Conservation (phyloP, 2,888 invertebrate species). For the Chirona hameri region DNA sequence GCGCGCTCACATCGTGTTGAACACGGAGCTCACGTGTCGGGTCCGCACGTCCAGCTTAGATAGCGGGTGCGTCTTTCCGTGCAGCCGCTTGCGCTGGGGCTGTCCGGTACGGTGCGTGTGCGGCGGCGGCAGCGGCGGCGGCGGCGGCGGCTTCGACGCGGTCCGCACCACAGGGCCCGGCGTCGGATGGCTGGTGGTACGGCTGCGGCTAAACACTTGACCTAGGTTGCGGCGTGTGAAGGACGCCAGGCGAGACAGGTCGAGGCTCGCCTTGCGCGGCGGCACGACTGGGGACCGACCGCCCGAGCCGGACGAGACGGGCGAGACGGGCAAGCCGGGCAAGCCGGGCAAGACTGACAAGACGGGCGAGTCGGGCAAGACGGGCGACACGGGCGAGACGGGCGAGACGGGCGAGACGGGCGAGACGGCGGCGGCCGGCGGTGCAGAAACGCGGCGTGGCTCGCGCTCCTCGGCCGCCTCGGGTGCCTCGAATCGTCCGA, state of each 20-base stretch:
- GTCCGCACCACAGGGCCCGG: slow-evolving; percentile 25
- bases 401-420: slow-evolving; percentile 56
- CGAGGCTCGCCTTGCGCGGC: slow-evolving; percentile 46
- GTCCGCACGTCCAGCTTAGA: slow-evolving; percentile 64
- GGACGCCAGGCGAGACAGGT: slow-evolving; percentile 36
- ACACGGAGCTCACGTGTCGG: slow-evolving; percentile 33
- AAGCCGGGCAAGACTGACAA: too few relatives aligned
- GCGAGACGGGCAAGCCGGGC: too few relatives aligned
- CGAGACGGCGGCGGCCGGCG: slow-evolving; percentile 46
- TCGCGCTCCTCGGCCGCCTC: neutral
- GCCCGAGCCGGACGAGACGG: too few relatives aligned
- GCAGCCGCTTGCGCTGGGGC: slow-evolving; percentile 66
- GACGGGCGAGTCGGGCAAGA: slow-evolving; percentile 56
- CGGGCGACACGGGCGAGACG: slow-evolving; percentile 56
- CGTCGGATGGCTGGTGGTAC: neutral
- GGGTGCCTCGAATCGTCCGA: slow-evolving; percentile 34
- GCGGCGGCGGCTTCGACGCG: slow-evolving; percentile 28
- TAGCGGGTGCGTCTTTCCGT: slow-evolving; percentile 88
- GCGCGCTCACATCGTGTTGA: slow-evolving; percentile 33
- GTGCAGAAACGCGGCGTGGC: neutral
- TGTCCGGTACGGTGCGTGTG: neutral
- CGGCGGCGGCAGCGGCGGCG: neutral
- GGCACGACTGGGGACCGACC: slow-evolving; percentile 44
- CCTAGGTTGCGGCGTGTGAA: slow-evolving; percentile 23
- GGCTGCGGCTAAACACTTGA: slow-evolving; percentile 24